Evolutionary conservation across 2,888 invertebrate genomes (phyloP).

Genomic region (Schrankia costaestrigalis): DNA sequence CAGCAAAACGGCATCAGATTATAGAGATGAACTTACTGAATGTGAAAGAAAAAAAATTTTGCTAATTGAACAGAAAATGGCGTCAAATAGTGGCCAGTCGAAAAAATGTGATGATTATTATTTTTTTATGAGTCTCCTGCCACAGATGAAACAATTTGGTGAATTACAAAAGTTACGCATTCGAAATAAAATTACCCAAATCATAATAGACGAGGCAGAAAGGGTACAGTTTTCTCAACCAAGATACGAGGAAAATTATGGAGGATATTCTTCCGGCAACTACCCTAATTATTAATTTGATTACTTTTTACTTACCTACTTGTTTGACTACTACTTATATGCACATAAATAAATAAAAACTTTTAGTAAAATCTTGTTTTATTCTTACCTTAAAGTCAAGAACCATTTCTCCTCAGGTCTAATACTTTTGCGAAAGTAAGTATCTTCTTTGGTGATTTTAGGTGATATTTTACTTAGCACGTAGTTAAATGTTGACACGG

Average conservation of each 20-base stretch:
- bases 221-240: slow-evolving; percentile 25
- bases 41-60: too few species aligned
- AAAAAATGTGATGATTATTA: slow-evolving; percentile 19
- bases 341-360: slow-evolving; percentile 13
- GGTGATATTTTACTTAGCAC: too few species aligned
- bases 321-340: slow-evolving; percentile 11
- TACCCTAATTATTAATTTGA: slow-evolving; percentile 19
- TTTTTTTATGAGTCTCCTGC: too few species aligned
- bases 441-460: too few species aligned
- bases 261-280: slow-evolving; percentile 24
- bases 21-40: too few species aligned
- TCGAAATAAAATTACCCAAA: slow-evolving; percentile 20
- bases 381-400: slow-evolving; percentile 26
- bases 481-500: too few species aligned
- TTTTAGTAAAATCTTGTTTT: slow-evolving; percentile 19
- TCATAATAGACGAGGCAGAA: slow-evolving; percentile 23
- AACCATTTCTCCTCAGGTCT: slow-evolving; percentile 26
- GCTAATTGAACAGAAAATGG: too few species aligned
- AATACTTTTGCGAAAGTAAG: slow-evolving; percentile 27
- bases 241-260: slow-evolving; percentile 25
- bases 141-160: slow-evolving; percentile 17
- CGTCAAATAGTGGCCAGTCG: too few species aligned
- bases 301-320: slow-evolving; percentile 10
- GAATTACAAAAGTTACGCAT: slow-evolving; percentile 20
- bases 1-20: too few species aligned